Percentiles rank a stretch among this genome's conserved stretches.
These are phyloP conservation scores for Epinotia brunnichana DNA, from an alignment of 2,888 invertebrate genomes.

Conservation along the genomic window DNA sequence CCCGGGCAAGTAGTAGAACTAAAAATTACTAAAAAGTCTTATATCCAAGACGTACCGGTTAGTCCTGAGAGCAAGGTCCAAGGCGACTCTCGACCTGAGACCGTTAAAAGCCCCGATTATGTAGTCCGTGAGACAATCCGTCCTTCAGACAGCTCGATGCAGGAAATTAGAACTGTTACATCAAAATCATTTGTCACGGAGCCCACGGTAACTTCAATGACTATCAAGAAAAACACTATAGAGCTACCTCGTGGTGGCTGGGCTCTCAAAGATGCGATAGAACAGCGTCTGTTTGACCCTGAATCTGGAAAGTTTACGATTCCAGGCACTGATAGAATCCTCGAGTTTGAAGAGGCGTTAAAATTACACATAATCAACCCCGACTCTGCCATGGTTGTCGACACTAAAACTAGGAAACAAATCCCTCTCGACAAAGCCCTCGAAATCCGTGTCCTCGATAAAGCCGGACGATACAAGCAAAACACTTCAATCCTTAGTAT, in stretches of 20 bases:
- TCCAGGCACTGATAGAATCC: slow-evolving; percentile 92
- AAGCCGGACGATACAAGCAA: slow-evolving; percentile 89
- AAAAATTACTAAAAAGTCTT: slow-evolving; percentile 81
- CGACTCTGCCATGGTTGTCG: slow-evolving; percentile 91
- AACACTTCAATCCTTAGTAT: slow-evolving; percentile 85
- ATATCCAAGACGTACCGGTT: slow-evolving; percentile 74
- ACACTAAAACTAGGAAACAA: slow-evolving; percentile 88
- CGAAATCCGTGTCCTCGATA: slow-evolving; percentile 90
- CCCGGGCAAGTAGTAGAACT: slow-evolving; percentile 80
- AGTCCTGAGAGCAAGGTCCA: slow-evolving; percentile 80
- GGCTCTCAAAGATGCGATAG: slow-evolving; percentile 92
- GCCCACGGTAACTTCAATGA: slow-evolving; percentile 76
- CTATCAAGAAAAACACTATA: slow-evolving; percentile 87
- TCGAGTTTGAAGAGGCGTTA: slow-evolving; percentile 94
- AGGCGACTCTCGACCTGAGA: slow-evolving; percentile 81
- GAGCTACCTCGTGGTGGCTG: slow-evolving; percentile 94
- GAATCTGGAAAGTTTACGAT: slow-evolving; percentile 92
- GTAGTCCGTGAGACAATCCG: slow-evolving; percentile 57
- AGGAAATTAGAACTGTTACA: slow-evolving; percentile 73
- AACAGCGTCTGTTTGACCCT: slow-evolving; percentile 92
- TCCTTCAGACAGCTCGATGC: slow-evolving; percentile 59
- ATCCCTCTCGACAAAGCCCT: slow-evolving; percentile 88
- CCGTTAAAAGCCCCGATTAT: slow-evolving; percentile 83
- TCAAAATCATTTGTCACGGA: slow-evolving; percentile 74
- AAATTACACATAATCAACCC: slow-evolving; percentile 93